These are phyloP conservation scores for Lepidurus packardi DNA, from an alignment of 1,140 invertebrate genomes.

Conservation along the genomic window DNA sequence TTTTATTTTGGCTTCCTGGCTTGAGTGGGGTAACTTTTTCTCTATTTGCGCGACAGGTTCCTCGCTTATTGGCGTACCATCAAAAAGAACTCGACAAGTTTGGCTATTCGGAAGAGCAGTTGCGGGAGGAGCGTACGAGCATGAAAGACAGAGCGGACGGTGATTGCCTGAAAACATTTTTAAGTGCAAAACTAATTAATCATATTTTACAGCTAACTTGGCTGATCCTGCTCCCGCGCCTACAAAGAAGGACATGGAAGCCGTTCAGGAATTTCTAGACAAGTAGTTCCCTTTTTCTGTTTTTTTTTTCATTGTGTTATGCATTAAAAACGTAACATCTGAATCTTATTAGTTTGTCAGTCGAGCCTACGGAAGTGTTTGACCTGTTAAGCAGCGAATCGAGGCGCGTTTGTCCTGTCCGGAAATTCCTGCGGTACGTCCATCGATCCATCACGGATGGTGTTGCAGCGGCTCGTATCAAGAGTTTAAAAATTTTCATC, in stretches of 20 bases:
- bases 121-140: too few relatives aligned
- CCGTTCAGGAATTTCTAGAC: neutral
- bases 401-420: neutral
- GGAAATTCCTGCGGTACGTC: neutral
- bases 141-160: slow-evolving; percentile 3
- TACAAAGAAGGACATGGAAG: slow-evolving; percentile 1
- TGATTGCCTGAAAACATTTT: neutral
- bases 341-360: neutral
- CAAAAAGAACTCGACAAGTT: neutral
- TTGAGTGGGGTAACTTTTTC: neutral
- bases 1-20: neutral
- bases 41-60: neutral
- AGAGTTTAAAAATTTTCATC: neutral
- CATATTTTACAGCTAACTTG: neutral
- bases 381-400: neutral
- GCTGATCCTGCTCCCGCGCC: neutral
- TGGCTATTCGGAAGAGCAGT: neutral
- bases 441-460: neutral
- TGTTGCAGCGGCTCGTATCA: neutral
- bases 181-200: neutral
- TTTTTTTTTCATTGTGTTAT: neutral
- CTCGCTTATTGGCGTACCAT: neutral
- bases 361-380: neutral
- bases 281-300: neutral
- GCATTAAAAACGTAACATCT: neutral